Base-by-base conservation (phyloP, 2,888 invertebrate genomes). In the Xanthia togata region DNA sequence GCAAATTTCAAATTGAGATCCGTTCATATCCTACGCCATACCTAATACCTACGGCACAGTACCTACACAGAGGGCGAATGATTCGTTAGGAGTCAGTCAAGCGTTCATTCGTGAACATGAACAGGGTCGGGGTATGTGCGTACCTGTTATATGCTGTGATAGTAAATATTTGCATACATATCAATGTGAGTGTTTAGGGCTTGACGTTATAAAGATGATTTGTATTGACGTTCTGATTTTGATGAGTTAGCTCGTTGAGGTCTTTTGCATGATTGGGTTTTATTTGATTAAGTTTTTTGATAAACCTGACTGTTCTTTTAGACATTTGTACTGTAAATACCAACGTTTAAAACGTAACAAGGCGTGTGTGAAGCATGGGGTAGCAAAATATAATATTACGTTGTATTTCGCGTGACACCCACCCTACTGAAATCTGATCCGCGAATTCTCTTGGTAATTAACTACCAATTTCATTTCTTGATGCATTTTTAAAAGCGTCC, bases 401-500 rank as follows among this genome's bases (percentile, higher is more conserved):
- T 73, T 55, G 68, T 57, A 84, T 78, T 85, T 67, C 38, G 88
- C 86, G 89, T 84, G 77, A 87, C 91, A 87, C 91, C 88, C 87
- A 69, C 94, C 96, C 95, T 89, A 89, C 86, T 89, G 96, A 93
- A 96, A 96, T 90, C 92, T 86, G 95, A 96, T 93, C 94, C 93
- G 92, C 89, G 89, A 94, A 95, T 94, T 95, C 96, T 96, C 96
- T 93, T 94, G 96, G 96, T 96, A 96, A 96, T 96, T 96, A 96
- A 95, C 94, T 95, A 95, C 91, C 96, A 95, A 96, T 96, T 96
- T 95, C 94, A 95, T 96, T 96, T 95, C 96, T 96, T 96, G 96
- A 96, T 96, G 96, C 94, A 95, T 94, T 96, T 96, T 96, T 96
- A 96, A 96, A 96, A 94, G 96, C 95, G 94, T 93, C 94, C 94